These are phyloP conservation scores for Crotalus helleri DNA, from an alignment of 2,113 vertebrate species.

Conservation along the genomic window DNA sequence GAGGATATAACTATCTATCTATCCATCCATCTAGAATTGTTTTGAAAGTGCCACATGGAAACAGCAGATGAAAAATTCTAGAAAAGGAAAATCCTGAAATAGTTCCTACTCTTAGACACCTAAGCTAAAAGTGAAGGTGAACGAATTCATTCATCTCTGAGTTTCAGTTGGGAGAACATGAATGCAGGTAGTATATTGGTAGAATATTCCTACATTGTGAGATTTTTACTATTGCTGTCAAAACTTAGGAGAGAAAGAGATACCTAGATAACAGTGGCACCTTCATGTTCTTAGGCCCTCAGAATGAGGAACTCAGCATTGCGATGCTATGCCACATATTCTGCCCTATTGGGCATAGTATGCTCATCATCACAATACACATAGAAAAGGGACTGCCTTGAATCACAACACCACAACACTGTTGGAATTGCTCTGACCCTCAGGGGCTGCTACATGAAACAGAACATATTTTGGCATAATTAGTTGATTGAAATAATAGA, in stretches of 20 bases:
- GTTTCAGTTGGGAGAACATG: not conserved
- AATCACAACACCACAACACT: not conserved
- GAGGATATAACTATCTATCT: not conserved
- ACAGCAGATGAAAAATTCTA: not conserved
- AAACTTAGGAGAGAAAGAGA: not conserved
- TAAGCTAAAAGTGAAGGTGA: not conserved
- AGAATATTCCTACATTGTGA: not conserved
- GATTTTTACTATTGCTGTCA: not conserved
- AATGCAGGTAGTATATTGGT: not conserved
- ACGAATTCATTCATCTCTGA: not conserved
- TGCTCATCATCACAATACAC: not conserved
- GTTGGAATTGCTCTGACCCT: not conserved
- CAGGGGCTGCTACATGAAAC: not conserved
- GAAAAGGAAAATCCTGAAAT: not conserved
- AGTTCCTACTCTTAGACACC: no score
- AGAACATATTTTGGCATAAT: not conserved
- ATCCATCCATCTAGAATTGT: no score
- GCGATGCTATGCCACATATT: not conserved
- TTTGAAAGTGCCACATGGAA: not conserved
- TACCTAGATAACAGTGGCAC: not conserved
- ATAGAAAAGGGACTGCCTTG: no score
- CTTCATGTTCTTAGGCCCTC: not conserved
- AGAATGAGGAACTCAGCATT: not conserved
- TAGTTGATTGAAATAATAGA: not conserved
- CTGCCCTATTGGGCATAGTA: not conserved